A percentile compares a stretch with the other conserved stretches of the same genome.
Conservation (phyloP, 2,113 vertebrate genomes). For the Micronisus gabar region DNA sequence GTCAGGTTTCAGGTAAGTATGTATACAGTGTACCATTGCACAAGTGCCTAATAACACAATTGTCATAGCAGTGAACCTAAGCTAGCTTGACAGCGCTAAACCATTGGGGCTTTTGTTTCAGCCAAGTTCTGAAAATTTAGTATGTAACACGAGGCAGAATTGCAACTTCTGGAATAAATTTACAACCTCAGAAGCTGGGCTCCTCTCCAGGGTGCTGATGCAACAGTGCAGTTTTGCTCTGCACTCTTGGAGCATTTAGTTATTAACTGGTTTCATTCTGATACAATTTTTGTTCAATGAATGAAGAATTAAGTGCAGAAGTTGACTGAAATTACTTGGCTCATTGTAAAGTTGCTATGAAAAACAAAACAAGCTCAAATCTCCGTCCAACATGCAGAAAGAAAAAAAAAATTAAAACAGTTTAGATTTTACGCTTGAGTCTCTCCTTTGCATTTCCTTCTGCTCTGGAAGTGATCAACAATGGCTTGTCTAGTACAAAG, state of each 20-base stretch:
- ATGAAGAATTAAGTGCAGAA: not conserved
- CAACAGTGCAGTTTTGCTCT: not conserved
- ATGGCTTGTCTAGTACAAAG: not conserved
- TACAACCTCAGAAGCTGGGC: not conserved
- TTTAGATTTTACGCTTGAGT: not conserved
- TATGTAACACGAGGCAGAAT: not conserved
- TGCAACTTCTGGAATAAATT: not conserved
- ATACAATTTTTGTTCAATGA: not conserved
- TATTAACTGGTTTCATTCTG: not conserved
- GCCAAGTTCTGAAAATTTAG: not conserved
- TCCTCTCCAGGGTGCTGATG: not conserved
- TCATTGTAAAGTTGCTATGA: not conserved
- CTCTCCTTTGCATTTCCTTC: not conserved
- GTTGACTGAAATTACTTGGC: not conserved
- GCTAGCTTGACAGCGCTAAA: not conserved
- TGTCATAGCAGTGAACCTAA: not conserved
- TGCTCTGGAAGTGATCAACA: not conserved
- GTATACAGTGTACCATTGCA: not conserved
- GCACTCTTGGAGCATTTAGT: not conserved
- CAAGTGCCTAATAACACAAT: not conserved
- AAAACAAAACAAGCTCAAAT: not conserved
- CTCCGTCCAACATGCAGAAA: not conserved
- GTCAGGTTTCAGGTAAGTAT: not conserved
- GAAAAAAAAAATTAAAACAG: not conserved
- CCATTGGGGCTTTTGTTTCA: not conserved